These are phyloP conservation scores for Drosophila aff. DNA, from an alignment of 1,140 invertebrate species.

Conservation along the genomic window DNA sequence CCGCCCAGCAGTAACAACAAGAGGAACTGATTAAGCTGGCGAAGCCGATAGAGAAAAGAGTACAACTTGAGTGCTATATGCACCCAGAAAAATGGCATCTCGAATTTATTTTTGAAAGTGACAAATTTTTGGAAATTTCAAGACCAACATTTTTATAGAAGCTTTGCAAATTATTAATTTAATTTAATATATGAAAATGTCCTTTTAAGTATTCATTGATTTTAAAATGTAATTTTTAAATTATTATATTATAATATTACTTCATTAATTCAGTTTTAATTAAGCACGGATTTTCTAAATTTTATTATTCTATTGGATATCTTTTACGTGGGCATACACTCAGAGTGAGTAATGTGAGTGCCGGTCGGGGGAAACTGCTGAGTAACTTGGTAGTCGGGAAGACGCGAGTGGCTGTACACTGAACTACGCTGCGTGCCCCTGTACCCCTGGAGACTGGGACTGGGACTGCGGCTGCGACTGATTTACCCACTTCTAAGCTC, in stretches of 20 bases:
- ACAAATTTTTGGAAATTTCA: background rate
- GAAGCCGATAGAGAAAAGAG: conserved; percentile 7
- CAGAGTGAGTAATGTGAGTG: background rate
- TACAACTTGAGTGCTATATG: conserved; percentile 3
- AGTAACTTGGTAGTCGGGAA: conserved; percentile 1
- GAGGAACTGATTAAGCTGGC: conserved; percentile 23
- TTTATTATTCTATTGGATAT: background rate
- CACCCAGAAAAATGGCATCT: background rate
- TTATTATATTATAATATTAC: too few species aligned
- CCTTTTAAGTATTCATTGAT: background rate
- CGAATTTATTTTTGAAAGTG: background rate
- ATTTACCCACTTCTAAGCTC: conserved; percentile 81
- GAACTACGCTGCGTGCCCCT: background rate
- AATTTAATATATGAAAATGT: background rate
- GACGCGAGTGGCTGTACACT: background rate
- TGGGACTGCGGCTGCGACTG: conserved; percentile 32
- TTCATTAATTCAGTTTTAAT: too few species aligned
- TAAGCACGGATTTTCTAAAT: background rate
- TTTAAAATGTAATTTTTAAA: background rate
- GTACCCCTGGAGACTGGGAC: background rate
- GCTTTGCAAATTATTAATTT: background rate
- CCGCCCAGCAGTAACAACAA: conserved; percentile 16
- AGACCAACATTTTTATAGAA: background rate
- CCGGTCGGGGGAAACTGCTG: background rate
- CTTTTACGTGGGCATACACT: background rate